These are phyloP conservation scores for Nebria salina DNA, from an alignment of 2,888 invertebrate species.

Conservation along the genomic window DNA sequence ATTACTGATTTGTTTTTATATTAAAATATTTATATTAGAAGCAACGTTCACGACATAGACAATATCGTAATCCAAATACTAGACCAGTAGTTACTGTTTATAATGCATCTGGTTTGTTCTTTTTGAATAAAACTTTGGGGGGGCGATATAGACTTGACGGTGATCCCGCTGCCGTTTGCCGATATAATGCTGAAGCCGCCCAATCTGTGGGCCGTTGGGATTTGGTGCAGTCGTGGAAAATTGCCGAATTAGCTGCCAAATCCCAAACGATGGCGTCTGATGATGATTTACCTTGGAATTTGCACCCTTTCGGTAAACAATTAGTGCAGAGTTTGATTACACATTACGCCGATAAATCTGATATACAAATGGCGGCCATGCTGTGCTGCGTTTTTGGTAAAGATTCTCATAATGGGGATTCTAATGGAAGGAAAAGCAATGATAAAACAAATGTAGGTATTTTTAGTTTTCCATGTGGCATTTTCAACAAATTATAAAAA, in stretches of 20 bases:
- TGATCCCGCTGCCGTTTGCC: conserved; percentile 75
- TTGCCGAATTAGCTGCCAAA: conserved; percentile 77
- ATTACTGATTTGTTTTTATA: background rate
- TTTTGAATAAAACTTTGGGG: conserved; percentile 82
- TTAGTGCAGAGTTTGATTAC: conserved; percentile 87
- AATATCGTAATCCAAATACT: conserved; percentile 26
- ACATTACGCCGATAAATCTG: conserved; percentile 82
- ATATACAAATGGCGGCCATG: conserved; percentile 95
- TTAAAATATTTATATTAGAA: conserved; percentile 19
- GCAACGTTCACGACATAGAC: conserved; percentile 39
- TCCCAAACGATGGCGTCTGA: conserved; percentile 62
- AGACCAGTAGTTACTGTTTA: conserved; percentile 73
- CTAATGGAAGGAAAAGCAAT: conserved; percentile 31
- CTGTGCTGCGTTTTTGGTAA: conserved; percentile 87
- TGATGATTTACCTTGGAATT: conserved; percentile 79
- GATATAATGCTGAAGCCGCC: conserved; percentile 81
- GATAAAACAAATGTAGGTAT: conserved; percentile 39
- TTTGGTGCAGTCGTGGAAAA: conserved; percentile 87
- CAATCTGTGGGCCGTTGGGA: conserved; percentile 81
- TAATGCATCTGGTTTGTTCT: conserved; percentile 78
- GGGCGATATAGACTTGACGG: conserved; percentile 79
- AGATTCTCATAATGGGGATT: conserved; percentile 47
- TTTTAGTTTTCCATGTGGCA: background rate
- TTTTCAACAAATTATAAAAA: background rate
- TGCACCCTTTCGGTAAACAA: conserved; percentile 87